phyloP scores from a whole-genome alignment of 2,113 vertebrate genomes.

The Panurus biarmicus region DNA sequence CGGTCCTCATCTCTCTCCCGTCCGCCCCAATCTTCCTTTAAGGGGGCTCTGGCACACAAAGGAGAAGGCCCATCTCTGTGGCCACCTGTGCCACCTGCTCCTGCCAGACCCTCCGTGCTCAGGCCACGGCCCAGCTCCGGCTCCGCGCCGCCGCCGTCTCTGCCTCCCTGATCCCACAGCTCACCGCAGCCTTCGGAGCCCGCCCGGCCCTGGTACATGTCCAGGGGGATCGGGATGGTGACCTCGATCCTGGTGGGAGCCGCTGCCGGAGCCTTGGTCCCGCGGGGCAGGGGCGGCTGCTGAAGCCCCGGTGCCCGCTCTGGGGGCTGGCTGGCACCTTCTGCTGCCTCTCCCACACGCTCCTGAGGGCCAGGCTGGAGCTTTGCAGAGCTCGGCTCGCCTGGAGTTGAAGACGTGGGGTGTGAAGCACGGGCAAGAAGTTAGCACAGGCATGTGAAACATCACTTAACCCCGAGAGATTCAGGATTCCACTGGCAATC shows the following conservation, averaged over 20 bases:
- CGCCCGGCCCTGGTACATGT: slow-evolving; percentile 3
- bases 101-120: background rate
- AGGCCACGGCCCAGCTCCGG: background rate
- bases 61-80: background rate
- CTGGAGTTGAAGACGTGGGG: slow-evolving; percentile 30
- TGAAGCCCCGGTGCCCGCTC: background rate
- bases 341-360: background rate
- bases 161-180: background rate
- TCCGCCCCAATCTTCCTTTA: background rate
- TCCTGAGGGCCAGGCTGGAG: background rate
- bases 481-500: background rate
- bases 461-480: background rate
- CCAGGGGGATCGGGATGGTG: background rate
- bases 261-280: background rate
- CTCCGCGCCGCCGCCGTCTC: background rate
- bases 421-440: slow-evolving; percentile 11
- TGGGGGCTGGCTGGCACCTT: background rate
- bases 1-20: slow-evolving; percentile 39
- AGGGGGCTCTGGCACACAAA: background rate
- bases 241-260: slow-evolving; percentile 27
- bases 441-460: slow-evolving; percentile 24
- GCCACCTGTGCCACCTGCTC: background rate
- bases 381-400: background rate
- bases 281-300: background rate
- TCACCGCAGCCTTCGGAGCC: background rate